Evolutionary conservation across 2,797 vertebrate species (phyloP).

Genomic region (Sparidentex hasta): DNA sequence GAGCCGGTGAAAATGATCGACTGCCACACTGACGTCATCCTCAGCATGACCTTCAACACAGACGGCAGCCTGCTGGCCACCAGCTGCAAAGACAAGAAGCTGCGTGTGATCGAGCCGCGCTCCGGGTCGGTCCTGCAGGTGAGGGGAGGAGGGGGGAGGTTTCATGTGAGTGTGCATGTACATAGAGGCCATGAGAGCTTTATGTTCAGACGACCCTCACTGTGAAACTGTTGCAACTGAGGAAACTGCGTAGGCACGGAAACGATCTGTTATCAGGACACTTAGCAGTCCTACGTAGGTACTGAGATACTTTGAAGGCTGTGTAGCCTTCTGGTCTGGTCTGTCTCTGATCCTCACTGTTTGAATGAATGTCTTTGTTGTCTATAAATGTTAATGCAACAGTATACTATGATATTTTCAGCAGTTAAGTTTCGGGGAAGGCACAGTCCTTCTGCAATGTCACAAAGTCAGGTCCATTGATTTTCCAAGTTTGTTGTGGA

Average conservation of each 20-base stretch:
- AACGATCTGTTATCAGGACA: not conserved
- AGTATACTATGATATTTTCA: not conserved
- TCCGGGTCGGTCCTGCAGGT: constrained; percentile 96
- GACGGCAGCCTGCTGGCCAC: constrained; percentile 97
- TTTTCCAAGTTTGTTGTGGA: not conserved
- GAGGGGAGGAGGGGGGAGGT: constrained; percentile 1
- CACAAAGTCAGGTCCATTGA: not conserved
- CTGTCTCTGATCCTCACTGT: too few species aligned
- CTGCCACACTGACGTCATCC: constrained; percentile 96
- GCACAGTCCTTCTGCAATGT: too few species aligned
- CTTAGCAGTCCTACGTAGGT: not conserved
- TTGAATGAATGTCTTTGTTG: too few species aligned
- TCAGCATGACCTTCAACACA: constrained; percentile 97
- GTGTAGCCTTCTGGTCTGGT: too few species aligned
- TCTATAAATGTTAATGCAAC: not conserved
- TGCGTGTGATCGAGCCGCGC: constrained; percentile 95
- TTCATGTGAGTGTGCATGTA: not conserved
- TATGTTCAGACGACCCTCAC: too few species aligned
- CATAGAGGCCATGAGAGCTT: too few species aligned
- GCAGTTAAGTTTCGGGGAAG: too few species aligned
- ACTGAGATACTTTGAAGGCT: too few species aligned
- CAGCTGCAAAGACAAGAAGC: constrained; percentile 96
- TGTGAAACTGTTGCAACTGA: too few species aligned
- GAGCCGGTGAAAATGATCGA: constrained; percentile 99
- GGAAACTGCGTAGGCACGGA: too few species aligned